Percentiles rank a stretch among this genome's conserved stretches.
phyloP scores from a whole-genome alignment of 2,113 vertebrate species.

The Symphodus melops region DNA sequence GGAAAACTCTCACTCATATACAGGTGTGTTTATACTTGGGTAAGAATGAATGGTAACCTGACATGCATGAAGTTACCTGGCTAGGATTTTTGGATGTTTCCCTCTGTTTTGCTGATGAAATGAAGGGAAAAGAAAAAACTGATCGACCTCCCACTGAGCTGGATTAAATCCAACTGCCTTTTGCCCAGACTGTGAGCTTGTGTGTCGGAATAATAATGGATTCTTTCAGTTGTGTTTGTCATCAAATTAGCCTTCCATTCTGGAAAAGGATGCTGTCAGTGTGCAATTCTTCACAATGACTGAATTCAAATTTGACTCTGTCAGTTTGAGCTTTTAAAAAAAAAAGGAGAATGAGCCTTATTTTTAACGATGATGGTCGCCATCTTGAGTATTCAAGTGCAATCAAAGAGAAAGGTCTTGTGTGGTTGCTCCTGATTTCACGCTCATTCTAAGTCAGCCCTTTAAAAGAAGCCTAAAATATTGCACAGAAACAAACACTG shows the following conservation, averaged over 20 bases:
- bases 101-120: conserved; percentile 50
- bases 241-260: conserved; percentile 74
- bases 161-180: conserved; percentile 64
- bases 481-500: too few relatives aligned
- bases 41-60: neutral
- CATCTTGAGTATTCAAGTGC: conserved; percentile 32
- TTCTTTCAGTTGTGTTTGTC: conserved; percentile 74
- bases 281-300: conserved; percentile 47
- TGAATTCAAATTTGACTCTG: conserved; percentile 64
- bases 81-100: conserved; percentile 24
- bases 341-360: conserved; percentile 47
- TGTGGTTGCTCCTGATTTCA: conserved; percentile 1
- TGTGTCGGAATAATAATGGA: conserved; percentile 68
- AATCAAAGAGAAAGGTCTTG: conserved; percentile 13
- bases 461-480: neutral
- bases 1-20: too few relatives aligned
- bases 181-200: conserved; percentile 55
- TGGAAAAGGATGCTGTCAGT: conserved; percentile 54
- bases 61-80: conserved; percentile 13
- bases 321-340: conserved; percentile 47
- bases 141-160: conserved; percentile 63
- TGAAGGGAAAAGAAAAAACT: conserved; percentile 24
- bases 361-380: conserved; percentile 52
- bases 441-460: conserved; percentile 10
- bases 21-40: neutral